Evolutionary conservation across 2,113 vertebrate species (phyloP).

Genomic region (Mellivora capensis): DNA sequence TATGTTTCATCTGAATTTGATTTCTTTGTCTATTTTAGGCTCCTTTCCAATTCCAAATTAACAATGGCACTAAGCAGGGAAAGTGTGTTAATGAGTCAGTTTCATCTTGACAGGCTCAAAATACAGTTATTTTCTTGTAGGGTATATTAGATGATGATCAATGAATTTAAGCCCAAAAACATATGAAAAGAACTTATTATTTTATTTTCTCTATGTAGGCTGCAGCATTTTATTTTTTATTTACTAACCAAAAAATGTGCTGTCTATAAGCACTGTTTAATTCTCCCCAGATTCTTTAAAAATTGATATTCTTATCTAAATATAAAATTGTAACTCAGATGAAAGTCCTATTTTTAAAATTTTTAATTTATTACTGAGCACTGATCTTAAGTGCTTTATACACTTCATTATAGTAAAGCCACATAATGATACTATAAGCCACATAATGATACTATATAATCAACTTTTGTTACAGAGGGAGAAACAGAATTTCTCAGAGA

Average conservation of each 20-base stretch:
- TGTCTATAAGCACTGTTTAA: neutral
- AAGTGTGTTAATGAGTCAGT: neutral
- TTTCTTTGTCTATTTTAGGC: conserved; percentile 14
- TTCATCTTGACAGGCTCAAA: neutral
- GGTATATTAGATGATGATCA: neutral
- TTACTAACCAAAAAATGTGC: neutral
- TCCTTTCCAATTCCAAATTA: neutral
- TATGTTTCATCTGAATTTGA: neutral
- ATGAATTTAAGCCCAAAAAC: neutral
- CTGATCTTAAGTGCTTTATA: neutral
- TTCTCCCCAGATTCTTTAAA: neutral
- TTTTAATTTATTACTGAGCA: neutral
- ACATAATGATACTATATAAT: neutral
- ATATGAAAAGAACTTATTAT: neutral
- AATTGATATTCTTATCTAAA: neutral
- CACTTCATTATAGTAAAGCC: neutral
- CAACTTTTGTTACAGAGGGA: neutral
- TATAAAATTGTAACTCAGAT: conserved; percentile 3
- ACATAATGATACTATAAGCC: neutral
- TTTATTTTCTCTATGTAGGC: neutral
- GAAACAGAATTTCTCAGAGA: neutral
- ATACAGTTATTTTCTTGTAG: neutral
- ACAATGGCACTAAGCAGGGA: neutral
- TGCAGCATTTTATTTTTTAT: neutral
- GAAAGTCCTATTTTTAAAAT: neutral